A percentile compares a stretch with the other conserved stretches of the same genome.
phyloP scores from a whole-genome alignment of 2,888 invertebrate genomes.

The Ophioninae sp. region DNA sequence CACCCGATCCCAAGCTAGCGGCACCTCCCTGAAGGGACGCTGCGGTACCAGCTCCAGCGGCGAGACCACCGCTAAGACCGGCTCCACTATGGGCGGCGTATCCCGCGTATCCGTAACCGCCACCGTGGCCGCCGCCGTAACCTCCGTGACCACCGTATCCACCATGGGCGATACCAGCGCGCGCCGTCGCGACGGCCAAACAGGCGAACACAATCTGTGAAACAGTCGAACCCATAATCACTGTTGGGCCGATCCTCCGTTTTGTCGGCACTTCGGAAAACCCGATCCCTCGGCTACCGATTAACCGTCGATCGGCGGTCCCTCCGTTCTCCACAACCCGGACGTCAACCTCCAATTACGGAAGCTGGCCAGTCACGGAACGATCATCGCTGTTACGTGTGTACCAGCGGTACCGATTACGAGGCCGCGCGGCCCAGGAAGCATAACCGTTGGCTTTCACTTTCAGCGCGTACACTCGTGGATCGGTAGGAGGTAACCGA shows the following conservation, averaged over 20 bases:
- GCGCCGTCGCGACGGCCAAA: conserved; percentile 80
- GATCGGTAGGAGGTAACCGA: conserved; percentile 49
- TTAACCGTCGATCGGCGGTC: neutral
- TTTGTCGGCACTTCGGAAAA: neutral
- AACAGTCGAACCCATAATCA: conserved; percentile 31
- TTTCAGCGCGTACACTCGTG: conserved; percentile 68
- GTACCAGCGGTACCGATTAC: conserved; percentile 59
- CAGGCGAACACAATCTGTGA: conserved; percentile 80
- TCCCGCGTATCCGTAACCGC: conserved; percentile 68
- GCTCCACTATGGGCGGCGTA: conserved; percentile 73
- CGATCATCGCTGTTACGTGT: conserved; percentile 52
- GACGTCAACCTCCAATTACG: conserved; percentile 46
- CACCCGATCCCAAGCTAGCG: conserved; percentile 79
- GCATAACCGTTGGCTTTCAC: conserved; percentile 75
- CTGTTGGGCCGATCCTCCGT: conserved; percentile 11
- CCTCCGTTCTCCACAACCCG: neutral
- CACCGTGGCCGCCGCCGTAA: conserved; percentile 71
- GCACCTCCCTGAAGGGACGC: conserved; percentile 79
- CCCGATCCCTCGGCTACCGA: neutral
- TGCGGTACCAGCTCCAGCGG: conserved; percentile 79
- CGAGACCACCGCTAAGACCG: conserved; percentile 79
- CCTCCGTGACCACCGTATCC: conserved; percentile 73
- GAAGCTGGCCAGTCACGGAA: conserved; percentile 57
- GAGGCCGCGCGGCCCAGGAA: conserved; percentile 56
- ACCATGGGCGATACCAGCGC: conserved; percentile 79